Evolutionary conservation across 2,888 invertebrate genomes (phyloP).

Genomic region (Folsomia candida): DNA sequence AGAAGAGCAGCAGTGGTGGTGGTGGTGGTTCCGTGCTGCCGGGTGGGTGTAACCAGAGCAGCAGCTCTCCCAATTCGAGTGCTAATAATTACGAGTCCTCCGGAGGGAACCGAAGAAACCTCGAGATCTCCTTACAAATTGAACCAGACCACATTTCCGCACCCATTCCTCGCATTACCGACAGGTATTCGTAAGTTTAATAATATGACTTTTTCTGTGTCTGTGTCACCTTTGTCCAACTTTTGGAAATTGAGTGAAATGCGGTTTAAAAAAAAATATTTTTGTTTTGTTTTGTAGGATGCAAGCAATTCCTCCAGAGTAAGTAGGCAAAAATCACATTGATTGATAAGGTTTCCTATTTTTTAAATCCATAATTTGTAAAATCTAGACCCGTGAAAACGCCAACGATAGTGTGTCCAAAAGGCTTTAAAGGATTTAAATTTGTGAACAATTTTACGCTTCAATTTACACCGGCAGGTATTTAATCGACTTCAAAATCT

Average conservation of each 20-base stretch:
- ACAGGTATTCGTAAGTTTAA: not conserved
- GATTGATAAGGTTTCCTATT: not conserved
- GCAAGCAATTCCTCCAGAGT: conserved; percentile 7
- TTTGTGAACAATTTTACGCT: conserved; percentile 33
- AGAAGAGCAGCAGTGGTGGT: too few species aligned
- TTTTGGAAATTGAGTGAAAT: not conserved
- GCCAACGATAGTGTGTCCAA: conserved; percentile 36
- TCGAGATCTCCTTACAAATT: not conserved
- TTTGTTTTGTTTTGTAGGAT: not conserved
- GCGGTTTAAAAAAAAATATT: not conserved
- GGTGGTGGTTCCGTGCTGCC: too few species aligned
- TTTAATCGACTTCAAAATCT: not conserved
- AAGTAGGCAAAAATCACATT: not conserved
- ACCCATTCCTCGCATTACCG: conserved; percentile 10
- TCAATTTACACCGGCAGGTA: conserved; percentile 43
- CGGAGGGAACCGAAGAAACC: not conserved
- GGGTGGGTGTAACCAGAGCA: not conserved
- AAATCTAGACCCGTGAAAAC: conserved; percentile 34
- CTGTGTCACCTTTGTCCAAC: not conserved
- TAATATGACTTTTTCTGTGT: not conserved
- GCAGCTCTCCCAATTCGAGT: not conserved
- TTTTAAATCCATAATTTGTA: not conserved
- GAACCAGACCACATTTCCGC: not conserved
- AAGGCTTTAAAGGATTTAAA: conserved; percentile 26
- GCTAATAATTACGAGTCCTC: not conserved